Base-by-base conservation (phyloP, 2,888 invertebrate genomes). In the Nomada fucata region DNA sequence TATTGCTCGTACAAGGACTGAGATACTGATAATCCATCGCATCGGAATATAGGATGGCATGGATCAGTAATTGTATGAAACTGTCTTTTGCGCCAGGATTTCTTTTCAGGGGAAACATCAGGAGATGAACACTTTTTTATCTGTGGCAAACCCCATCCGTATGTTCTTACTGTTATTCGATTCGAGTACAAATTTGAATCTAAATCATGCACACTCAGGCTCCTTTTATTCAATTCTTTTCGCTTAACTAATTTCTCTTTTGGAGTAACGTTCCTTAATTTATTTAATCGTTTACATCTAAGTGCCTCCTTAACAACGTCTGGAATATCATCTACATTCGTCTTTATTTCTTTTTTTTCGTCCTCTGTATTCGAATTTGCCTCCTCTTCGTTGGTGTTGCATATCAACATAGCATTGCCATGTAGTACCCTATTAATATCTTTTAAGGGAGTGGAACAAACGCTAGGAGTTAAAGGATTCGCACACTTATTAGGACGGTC, bases 11-110 rank as follows among this genome's bases (percentile, higher is more conserved):
- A 97, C 0, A 97, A 94, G 9, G 95, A 96, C 84, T 96, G 96
- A 0, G 97, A 97, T 76, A 96, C 96, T 7, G 96, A 96, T 65
- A 96, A 95, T 0, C 97, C 97, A 86, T 97, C 96, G 79, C 95
- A 95, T 90, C 96, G 96, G 88, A 97, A 97, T 29, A 97, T 95
- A 0, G 97, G 97, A 94, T 96, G 97, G 79, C 95, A 95, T 1
- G 97, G 97, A 93, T 97, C 97, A 61, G 96, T 96, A 72, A 97
- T 97, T 0, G 97, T 97, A 91, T 96, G 95, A 44, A 95, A 96
- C 75, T 95, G 95, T 53, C 94, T 94, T 63, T 93, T 94, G 77
- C 94, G 94, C 2, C 57, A 60, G 1, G 90, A 79, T 52, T 92
- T 91, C 64, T 94, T 94, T 1, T 94, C 93, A 0, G 94, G 92